Evolutionary conservation across 2,797 vertebrate species (phyloP).

Genomic region (Pseudochirops corinnae): DNA sequence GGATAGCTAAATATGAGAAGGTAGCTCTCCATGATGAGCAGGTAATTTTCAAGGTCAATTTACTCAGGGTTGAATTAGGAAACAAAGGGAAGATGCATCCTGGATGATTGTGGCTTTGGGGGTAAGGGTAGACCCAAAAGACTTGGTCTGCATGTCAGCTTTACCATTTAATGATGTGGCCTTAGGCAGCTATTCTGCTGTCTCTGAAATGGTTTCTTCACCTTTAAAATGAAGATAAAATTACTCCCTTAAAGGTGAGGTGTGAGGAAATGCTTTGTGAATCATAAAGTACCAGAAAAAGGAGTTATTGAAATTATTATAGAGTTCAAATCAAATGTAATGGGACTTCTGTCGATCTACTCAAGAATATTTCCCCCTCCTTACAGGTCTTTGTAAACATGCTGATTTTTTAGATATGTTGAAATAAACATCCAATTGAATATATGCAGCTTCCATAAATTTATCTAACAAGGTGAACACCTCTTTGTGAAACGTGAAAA

Average conservation of each 20-base stretch:
- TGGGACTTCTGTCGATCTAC: background rate
- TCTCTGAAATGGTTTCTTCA: background rate
- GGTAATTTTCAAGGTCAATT: background rate
- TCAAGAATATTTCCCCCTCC: background rate
- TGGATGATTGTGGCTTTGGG: background rate
- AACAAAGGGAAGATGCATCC: background rate
- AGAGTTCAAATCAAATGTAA: background rate
- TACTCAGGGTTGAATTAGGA: background rate
- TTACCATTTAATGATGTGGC: background rate
- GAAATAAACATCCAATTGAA: slow-evolving; percentile 12
- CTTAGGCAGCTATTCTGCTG: background rate
- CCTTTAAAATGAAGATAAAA: background rate
- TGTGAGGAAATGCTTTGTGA: background rate
- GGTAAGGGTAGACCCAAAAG: background rate
- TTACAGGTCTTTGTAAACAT: background rate
- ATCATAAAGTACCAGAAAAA: background rate
- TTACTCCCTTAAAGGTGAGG: background rate
- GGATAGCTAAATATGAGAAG: background rate
- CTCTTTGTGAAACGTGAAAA: background rate
- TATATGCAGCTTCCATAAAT: background rate
- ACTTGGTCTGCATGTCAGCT: background rate
- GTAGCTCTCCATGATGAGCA: background rate
- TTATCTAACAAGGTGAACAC: background rate
- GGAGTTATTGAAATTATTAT: background rate
- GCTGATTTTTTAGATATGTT: slow-evolving; percentile 4